Conservation (phyloP, 2,113 vertebrate genomes). For the Boleophthalmus pectinirostris region DNA sequence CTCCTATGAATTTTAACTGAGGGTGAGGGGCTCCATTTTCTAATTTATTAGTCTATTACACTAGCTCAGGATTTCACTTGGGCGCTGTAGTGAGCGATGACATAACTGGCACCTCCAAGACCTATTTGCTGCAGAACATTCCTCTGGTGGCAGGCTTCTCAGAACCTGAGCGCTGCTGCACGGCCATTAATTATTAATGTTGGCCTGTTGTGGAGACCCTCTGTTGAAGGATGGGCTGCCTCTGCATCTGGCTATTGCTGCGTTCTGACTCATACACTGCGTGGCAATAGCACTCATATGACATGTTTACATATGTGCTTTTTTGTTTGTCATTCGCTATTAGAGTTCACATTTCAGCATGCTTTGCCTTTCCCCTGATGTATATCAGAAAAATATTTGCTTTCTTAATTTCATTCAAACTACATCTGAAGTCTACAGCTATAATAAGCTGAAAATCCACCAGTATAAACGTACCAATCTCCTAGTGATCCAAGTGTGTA, state of each 20-base stretch:
- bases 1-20: constrained; percentile 38
- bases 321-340: not conserved
- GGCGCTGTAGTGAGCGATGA: constrained; percentile 51
- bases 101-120: constrained; percentile 61
- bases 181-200: constrained; percentile 73
- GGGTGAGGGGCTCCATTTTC: constrained; percentile 39
- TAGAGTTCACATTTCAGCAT: not conserved
- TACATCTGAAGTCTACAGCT: not conserved
- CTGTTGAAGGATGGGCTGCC: constrained; percentile 70
- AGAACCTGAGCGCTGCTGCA: constrained; percentile 56
- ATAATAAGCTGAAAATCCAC: not conserved
- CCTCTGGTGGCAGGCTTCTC: constrained; percentile 49
- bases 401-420: not conserved
- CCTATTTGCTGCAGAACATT: constrained; percentile 59
- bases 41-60: constrained; percentile 55
- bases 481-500: not conserved
- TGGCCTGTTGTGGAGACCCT: constrained; percentile 62
- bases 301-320: not conserved
- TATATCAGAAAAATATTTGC: not conserved
- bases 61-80: constrained; percentile 41
- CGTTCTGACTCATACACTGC: constrained; percentile 64
- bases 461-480: not conserved
- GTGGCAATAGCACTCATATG: constrained; percentile 34
- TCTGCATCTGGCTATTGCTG: constrained; percentile 68
- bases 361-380: not conserved